A percentile compares a stretch with the other conserved stretches of the same genome.
phyloP scores from a whole-genome alignment of 2,888 invertebrate species.

The Galeopsomyia nigrocyanea region DNA sequence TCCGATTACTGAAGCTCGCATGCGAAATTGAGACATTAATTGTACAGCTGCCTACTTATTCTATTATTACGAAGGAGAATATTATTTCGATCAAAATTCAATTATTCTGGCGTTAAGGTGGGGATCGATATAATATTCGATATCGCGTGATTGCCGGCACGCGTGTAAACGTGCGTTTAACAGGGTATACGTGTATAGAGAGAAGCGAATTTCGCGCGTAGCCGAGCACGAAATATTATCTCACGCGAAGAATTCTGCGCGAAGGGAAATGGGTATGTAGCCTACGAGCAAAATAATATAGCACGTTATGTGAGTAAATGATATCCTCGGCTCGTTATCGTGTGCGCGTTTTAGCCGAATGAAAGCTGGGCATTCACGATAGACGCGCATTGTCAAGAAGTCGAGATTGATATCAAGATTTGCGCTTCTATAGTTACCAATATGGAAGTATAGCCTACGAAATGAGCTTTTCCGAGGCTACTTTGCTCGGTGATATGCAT shows the following conservation, averaged over 20 bases:
- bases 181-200: background rate
- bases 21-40: too few relatives aligned
- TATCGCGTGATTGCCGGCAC: background rate
- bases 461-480: constrained; percentile 24
- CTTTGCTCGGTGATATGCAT: background rate
- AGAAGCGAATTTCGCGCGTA: constrained; percentile 36
- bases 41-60: too few relatives aligned
- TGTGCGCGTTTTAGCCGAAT: constrained; percentile 14
- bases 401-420: constrained; percentile 24
- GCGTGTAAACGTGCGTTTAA: background rate
- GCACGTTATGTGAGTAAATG: constrained; percentile 14
- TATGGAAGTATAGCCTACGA: constrained; percentile 32
- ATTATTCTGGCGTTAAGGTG: constrained; percentile 7
- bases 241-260: constrained; percentile 28
- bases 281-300: constrained; percentile 3
- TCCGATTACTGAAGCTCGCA: too few relatives aligned
- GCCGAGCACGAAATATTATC: constrained; percentile 38
- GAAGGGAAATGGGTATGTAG: constrained; percentile 30
- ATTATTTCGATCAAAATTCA: background rate
- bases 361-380: constrained; percentile 33
- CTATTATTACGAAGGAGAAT: too few relatives aligned
- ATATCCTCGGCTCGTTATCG: constrained; percentile 34
- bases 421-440: constrained; percentile 33
- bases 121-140: constrained; percentile 6
- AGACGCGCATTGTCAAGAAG: constrained; percentile 21